A percentile compares a stretch with the other conserved stretches of the same genome.
phyloP scores from a whole-genome alignment of 2,888 invertebrate genomes.

The Elgonia sp. region DNA sequence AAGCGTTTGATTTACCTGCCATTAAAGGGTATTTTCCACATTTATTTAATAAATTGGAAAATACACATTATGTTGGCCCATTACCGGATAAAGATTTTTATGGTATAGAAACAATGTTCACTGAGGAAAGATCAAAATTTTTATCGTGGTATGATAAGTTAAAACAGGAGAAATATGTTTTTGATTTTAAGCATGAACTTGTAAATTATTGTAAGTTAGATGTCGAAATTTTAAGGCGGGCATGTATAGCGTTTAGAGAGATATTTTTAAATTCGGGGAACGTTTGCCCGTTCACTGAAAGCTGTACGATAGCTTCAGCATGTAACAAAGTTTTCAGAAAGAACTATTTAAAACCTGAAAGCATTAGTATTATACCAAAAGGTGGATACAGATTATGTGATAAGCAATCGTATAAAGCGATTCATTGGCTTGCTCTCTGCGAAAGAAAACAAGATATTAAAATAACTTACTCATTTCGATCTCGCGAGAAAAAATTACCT shows the following conservation, averaged over 20 bases:
- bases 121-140: constrained; percentile 55
- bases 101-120: constrained; percentile 61
- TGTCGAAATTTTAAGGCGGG: constrained; percentile 1
- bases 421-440: constrained; percentile 72
- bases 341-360: constrained; percentile 10
- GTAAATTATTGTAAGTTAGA: no score
- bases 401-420: constrained; percentile 78
- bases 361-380: constrained; percentile 1
- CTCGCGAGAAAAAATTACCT: constrained; percentile 30
- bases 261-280: background rate
- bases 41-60: constrained; percentile 75
- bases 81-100: constrained; percentile 68
- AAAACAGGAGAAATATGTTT: background rate
- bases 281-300: constrained; percentile 15
- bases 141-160: constrained; percentile 7
- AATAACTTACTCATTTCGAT: constrained; percentile 28
- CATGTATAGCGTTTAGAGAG: constrained; percentile 16
- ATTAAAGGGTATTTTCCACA: no score
- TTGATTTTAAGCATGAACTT: constrained; percentile 18
- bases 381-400: no score
- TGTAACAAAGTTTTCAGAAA: constrained; percentile 14
- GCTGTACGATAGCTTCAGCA: constrained; percentile 20
- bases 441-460: constrained; percentile 1
- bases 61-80: constrained; percentile 71
- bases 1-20: constrained; percentile 76